Evolutionary conservation across 2,888 invertebrate species (phyloP).

Genomic region (Idaea biselata): DNA sequence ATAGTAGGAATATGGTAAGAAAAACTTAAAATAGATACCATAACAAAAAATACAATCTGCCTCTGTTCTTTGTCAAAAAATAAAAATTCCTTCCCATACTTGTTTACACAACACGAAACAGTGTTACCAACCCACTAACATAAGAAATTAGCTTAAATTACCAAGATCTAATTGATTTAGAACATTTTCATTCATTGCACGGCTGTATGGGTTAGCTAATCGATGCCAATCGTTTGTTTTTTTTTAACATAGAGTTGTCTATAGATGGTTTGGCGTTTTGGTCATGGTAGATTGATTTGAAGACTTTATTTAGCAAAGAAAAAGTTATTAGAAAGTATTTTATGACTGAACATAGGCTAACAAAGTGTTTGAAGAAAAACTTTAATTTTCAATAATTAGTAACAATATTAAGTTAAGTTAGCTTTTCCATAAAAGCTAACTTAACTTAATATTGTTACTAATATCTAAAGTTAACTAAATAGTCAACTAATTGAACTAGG

Average conservation of each 20-base stretch:
- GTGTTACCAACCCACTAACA: neutral
- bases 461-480: too few relatives aligned
- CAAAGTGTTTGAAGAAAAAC: too few relatives aligned
- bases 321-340: too few relatives aligned
- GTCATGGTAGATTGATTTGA: neutral
- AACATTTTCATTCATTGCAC: constrained; percentile 29
- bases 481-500: too few relatives aligned
- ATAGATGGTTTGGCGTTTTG: neutral
- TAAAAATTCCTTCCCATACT: neutral
- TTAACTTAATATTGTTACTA: too few relatives aligned
- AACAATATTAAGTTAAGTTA: too few relatives aligned
- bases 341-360: too few relatives aligned
- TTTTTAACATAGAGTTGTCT: neutral
- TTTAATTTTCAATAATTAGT: too few relatives aligned
- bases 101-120: neutral
- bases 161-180: constrained; percentile 13
- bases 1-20: too few relatives aligned
- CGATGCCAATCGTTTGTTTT: neutral
- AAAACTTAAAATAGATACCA: too few relatives aligned
- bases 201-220: neutral
- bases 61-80: neutral
- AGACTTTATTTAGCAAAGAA: too few relatives aligned
- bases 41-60: neutral
- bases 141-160: constrained; percentile 25
- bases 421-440: too few relatives aligned